Evolutionary conservation across 2,113 vertebrate species (phyloP).

Genomic region (Mormyrus lacerda): DNA sequence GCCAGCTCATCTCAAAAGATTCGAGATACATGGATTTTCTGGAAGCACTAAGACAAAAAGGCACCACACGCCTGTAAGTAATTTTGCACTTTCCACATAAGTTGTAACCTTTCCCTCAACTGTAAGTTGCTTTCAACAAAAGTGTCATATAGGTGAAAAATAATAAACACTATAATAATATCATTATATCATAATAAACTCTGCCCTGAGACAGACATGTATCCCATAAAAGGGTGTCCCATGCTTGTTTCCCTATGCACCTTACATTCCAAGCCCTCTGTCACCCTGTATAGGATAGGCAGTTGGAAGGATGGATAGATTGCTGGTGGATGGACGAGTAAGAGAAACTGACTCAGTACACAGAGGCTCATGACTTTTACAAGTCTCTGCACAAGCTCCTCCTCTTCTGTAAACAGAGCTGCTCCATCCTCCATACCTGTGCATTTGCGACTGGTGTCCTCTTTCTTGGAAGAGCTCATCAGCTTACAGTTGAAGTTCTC

Average conservation of each 20-base stretch:
- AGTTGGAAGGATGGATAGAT: neutral
- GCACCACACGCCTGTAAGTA: neutral
- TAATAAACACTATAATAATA: neutral
- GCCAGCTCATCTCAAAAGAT: neutral
- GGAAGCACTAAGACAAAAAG: neutral
- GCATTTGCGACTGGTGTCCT: constrained; percentile 60
- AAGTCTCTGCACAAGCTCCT: neutral
- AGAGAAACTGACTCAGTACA: neutral
- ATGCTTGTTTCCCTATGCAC: neutral
- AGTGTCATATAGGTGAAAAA: neutral
- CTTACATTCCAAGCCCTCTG: neutral
- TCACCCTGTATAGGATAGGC: neutral
- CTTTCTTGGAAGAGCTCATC: constrained; percentile 56
- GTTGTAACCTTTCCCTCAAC: neutral
- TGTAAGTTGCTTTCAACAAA: neutral
- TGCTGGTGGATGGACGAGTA: neutral
- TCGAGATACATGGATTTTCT: neutral
- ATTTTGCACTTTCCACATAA: neutral
- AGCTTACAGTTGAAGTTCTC: constrained; percentile 64
- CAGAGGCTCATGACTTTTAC: neutral
- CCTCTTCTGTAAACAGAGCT: neutral
- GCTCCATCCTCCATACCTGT: constrained; percentile 45
- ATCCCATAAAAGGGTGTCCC: neutral
- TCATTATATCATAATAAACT: neutral
- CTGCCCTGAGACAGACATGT: neutral